Conservation (phyloP, 2,797 vertebrate genomes). For the Diglossa cyanea region DNA sequence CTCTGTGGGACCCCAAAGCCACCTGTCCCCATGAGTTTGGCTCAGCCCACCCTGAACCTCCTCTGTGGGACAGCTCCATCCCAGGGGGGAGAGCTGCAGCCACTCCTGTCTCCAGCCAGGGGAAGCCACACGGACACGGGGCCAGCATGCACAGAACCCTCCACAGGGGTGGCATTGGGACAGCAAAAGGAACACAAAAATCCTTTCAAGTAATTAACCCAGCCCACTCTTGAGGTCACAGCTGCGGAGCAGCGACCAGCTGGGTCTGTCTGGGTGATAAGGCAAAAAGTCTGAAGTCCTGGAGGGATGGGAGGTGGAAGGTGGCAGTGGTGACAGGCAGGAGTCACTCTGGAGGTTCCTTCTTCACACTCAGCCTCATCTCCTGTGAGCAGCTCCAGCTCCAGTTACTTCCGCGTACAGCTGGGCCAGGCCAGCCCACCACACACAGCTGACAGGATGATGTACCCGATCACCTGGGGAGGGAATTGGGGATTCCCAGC, state of each 20-base stretch:
- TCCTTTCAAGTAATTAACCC: conserved; percentile 49
- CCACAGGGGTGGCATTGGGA: not conserved
- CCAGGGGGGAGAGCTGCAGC: not conserved
- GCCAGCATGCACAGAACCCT: not conserved
- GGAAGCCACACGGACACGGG: not conserved
- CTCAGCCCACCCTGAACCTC: not conserved
- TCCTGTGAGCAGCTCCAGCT: conserved; percentile 17
- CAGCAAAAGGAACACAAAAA: not conserved
- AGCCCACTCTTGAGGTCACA: not conserved
- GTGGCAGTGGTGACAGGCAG: conserved; percentile 43
- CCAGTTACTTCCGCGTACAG: conserved; percentile 83
- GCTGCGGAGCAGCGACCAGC: not conserved
- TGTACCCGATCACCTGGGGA: conserved; percentile 87
- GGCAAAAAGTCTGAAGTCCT: conserved; percentile 66
- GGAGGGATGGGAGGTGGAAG: conserved; percentile 52
- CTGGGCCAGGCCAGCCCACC: conserved; percentile 89
- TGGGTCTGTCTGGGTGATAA: conserved; percentile 43
- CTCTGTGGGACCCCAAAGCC: not conserved
- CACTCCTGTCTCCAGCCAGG: not conserved
- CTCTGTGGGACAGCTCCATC: not conserved
- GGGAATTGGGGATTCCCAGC: not conserved
- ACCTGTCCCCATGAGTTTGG: fast-evolving
- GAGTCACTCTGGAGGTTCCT: conserved; percentile 54
- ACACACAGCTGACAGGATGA: conserved; percentile 88
- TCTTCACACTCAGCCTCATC: conserved; percentile 41